phyloP scores from a whole-genome alignment of 2,113 vertebrate genomes.

The Lepisosteus oculatus region DNA sequence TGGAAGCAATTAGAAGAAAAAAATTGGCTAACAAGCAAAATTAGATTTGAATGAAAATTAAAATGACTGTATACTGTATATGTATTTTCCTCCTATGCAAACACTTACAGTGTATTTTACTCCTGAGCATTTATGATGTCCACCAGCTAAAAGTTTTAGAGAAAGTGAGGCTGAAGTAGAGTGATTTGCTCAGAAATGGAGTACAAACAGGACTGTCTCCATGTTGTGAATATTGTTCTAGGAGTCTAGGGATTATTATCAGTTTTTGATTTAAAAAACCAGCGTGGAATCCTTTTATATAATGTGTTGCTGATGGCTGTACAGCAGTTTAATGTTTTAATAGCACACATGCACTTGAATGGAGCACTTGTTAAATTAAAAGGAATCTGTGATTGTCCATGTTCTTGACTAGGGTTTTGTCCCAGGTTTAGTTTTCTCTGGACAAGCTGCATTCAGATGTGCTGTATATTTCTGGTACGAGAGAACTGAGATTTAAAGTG shows the following conservation, averaged over 20 bases:
- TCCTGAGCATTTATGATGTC: conserved; percentile 17
- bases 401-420: no score
- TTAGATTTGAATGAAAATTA: conserved; percentile 38
- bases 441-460: no score
- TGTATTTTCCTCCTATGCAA: conserved; percentile 31
- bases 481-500: background rate
- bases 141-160: conserved; percentile 41
- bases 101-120: conserved; percentile 27
- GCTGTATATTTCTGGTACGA: background rate
- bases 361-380: background rate
- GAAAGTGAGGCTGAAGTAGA: conserved; percentile 40
- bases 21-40: conserved; percentile 51
- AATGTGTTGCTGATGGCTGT: background rate
- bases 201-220: conserved; percentile 30
- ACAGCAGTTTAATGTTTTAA: background rate
- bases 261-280: background rate
- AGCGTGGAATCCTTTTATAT: background rate
- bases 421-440: no score
- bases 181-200: conserved; percentile 34
- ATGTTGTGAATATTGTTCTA: conserved; percentile 9
- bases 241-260: background rate
- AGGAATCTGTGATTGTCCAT: no score
- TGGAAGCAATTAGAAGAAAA: conserved; percentile 62
- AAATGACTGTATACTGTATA: conserved; percentile 34
- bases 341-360: background rate